Conservation (phyloP, 1,140 invertebrate species). For the Drosophila guanche region DNA sequence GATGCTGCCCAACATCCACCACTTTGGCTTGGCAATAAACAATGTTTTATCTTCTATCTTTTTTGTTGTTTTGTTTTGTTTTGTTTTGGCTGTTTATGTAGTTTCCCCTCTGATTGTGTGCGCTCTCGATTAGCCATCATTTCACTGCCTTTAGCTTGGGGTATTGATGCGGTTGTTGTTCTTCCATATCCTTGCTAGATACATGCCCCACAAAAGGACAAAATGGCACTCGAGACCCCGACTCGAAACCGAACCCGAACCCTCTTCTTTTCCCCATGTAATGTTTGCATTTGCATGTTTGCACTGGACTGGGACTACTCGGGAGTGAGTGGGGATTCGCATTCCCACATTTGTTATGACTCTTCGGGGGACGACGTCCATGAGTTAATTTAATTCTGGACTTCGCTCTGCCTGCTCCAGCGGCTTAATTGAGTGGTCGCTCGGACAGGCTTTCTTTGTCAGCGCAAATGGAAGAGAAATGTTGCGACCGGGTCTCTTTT, state of each 20-base stretch:
- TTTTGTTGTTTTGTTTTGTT: background rate
- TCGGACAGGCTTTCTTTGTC: slow-evolving; percentile 38
- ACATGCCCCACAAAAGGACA: slow-evolving; percentile 37
- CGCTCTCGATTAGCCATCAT: slow-evolving; percentile 27
- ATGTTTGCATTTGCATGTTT: slow-evolving; percentile 71
- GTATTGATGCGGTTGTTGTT: slow-evolving; percentile 74
- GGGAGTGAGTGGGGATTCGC: background rate
- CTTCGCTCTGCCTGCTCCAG: slow-evolving; percentile 16
- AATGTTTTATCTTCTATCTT: no score
- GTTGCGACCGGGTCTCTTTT: slow-evolving; percentile 28
- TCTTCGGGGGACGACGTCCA: slow-evolving; percentile 60
- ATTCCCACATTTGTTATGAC: slow-evolving; percentile 61
- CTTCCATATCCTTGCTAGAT: slow-evolving; percentile 58
- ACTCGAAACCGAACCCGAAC: slow-evolving; percentile 5
- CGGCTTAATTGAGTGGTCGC: slow-evolving; percentile 69
- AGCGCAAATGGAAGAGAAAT: slow-evolving; percentile 60
- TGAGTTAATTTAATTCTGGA: slow-evolving; percentile 75
- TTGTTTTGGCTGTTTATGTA: background rate
- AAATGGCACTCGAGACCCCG: slow-evolving; percentile 60
- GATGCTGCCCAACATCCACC: no score
- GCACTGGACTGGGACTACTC: slow-evolving; percentile 34
- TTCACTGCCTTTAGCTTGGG: no score
- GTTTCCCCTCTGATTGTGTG: background rate
- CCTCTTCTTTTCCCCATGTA: slow-evolving; percentile 17
- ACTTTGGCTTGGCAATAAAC: no score